Conservation (phyloP, 2,113 vertebrate species). For the Felis chaus region DNA sequence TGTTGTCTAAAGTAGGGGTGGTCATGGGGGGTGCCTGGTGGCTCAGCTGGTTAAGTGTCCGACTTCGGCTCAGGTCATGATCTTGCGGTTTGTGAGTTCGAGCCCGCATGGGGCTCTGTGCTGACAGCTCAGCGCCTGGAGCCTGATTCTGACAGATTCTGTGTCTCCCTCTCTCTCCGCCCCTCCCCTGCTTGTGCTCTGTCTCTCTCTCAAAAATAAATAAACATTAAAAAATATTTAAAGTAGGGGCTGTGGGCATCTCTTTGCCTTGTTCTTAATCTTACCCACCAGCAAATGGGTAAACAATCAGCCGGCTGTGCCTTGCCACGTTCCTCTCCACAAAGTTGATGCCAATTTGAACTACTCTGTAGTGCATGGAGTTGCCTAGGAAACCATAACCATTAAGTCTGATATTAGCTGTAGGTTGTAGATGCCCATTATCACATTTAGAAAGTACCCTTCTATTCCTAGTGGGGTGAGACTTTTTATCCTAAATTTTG, state of each 20-base stretch:
- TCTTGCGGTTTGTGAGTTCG: too few species aligned
- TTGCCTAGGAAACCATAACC: conserved; percentile 45
- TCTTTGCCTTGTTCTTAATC: not conserved
- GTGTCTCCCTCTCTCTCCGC: too few species aligned
- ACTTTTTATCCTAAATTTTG: conserved; percentile 32
- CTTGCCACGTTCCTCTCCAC: not conserved
- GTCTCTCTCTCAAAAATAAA: too few species aligned
- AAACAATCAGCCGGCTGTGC: not conserved
- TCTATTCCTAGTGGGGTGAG: conserved; percentile 2
- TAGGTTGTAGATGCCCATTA: not conserved
- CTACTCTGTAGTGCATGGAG: not conserved
- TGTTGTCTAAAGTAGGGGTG: not conserved
- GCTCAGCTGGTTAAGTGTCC: too few species aligned
- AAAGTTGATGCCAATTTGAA: conserved; percentile 2
- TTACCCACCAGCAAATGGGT: not conserved
- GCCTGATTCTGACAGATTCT: too few species aligned
- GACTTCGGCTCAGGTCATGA: too few species aligned
- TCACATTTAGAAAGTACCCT: not conserved
- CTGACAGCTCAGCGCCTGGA: too few species aligned
- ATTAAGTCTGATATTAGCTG: not conserved
- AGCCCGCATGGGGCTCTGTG: too few species aligned
- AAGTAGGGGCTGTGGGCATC: not conserved
- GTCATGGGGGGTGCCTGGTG: too few species aligned
- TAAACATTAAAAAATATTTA: too few species aligned
- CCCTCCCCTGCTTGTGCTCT: too few species aligned